Conservation (phyloP, 2,113 vertebrate species). For the Sphaerodactylus townsendi region DNA sequence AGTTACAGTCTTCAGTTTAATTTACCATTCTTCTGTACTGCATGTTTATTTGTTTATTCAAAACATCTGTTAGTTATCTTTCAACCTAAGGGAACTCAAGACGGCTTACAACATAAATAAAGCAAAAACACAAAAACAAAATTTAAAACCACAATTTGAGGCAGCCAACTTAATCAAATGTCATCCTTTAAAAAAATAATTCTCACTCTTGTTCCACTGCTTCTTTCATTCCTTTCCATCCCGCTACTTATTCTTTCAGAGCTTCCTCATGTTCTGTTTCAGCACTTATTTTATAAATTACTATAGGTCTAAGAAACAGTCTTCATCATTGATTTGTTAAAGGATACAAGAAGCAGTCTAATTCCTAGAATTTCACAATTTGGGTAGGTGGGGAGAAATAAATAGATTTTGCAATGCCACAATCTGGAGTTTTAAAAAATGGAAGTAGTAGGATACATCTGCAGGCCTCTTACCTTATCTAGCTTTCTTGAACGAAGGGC, state of each 20-base stretch:
- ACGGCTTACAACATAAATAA: no score
- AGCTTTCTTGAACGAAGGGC: slow-evolving; percentile 92
- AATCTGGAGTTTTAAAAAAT: background rate
- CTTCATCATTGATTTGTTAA: background rate
- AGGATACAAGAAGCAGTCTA: background rate
- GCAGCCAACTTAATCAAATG: no score
- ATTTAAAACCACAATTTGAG: no score
- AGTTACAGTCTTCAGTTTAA: background rate
- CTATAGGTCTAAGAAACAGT: background rate
- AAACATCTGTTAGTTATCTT: no score
- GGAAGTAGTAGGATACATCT: background rate
- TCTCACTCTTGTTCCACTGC: background rate
- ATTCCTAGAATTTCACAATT: background rate
- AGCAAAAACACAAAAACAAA: no score
- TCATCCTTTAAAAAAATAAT: background rate
- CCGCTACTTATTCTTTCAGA: background rate
- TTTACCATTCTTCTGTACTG: background rate
- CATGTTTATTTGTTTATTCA: background rate
- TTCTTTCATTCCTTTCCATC: background rate
- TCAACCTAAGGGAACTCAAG: no score
- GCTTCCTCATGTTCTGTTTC: background rate
- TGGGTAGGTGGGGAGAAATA: background rate
- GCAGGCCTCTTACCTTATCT: slow-evolving; percentile 84
- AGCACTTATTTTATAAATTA: background rate
- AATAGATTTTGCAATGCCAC: background rate